phyloP scores from a whole-genome alignment of 1,140 invertebrate species.

The Drosophila yakuba region DNA sequence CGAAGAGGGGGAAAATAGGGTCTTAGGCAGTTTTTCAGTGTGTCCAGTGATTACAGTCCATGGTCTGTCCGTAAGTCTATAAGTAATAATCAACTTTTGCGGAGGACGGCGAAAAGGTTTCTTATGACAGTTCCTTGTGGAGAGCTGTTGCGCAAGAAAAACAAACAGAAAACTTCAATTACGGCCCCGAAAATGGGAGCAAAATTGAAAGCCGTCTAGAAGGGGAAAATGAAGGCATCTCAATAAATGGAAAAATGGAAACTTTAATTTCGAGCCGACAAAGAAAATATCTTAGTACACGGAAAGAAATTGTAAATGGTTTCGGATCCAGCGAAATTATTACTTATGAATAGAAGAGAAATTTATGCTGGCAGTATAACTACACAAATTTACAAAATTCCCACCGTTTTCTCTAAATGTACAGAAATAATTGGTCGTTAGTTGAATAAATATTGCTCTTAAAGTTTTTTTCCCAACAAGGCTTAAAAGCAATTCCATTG shows the following conservation, averaged over 20 bases:
- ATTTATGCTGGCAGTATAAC: too few relatives aligned
- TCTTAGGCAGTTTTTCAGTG: constrained; percentile 5
- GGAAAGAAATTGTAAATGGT: neutral
- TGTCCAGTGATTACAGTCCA: constrained; percentile 46
- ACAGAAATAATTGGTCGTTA: neutral
- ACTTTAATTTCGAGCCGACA: constrained; percentile 33
- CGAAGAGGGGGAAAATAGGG: neutral
- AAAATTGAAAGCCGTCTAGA: constrained; percentile 26
- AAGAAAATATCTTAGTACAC: neutral
- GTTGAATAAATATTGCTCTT: constrained; percentile 1
- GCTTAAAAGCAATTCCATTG: constrained; percentile 1
- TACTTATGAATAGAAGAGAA: too few relatives aligned
- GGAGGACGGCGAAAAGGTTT: constrained; percentile 31
- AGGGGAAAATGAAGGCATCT: neutral
- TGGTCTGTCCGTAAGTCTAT: constrained; percentile 34
- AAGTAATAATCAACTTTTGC: constrained; percentile 56
- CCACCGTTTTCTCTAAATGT: neutral
- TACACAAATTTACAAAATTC: too few relatives aligned
- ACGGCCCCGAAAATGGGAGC: constrained; percentile 18
- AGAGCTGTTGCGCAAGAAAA: constrained; percentile 19
- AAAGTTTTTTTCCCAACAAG: neutral
- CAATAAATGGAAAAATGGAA: constrained; percentile 44
- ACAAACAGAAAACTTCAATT: constrained; percentile 55
- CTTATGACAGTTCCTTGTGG: constrained; percentile 40
- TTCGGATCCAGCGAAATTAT: neutral